Conservation (phyloP, 2,113 vertebrate species). For the Balaenoptera acutorostrata region DNA sequence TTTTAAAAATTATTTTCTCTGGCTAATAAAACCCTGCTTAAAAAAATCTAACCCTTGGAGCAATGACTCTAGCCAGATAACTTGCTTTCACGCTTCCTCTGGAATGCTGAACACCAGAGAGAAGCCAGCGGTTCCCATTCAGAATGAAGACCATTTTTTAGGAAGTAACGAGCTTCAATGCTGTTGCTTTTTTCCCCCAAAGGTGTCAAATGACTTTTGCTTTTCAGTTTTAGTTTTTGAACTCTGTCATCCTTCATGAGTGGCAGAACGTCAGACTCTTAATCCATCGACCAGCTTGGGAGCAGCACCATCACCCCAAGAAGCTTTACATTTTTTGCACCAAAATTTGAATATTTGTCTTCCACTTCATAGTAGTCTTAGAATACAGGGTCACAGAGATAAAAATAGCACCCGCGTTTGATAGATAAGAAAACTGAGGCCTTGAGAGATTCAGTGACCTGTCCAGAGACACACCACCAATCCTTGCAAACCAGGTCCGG, state of each 20-base stretch:
- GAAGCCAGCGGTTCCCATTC: neutral
- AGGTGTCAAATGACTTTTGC: neutral
- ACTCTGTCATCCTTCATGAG: neutral
- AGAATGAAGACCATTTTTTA: neutral
- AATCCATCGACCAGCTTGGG: neutral
- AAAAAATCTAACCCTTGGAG: neutral
- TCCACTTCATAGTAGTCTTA: neutral
- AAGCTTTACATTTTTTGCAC: neutral
- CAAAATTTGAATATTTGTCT: neutral
- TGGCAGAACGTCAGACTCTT: neutral
- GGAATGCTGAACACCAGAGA: neutral
- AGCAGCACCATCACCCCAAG: neutral
- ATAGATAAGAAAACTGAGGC: neutral
- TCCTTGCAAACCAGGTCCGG: neutral
- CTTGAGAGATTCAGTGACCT: neutral
- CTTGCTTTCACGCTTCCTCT: neutral
- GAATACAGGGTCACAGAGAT: neutral
- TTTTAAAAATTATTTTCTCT: neutral
- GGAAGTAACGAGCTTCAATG: neutral
- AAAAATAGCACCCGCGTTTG: neutral
- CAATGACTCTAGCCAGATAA: neutral
- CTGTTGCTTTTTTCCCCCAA: neutral
- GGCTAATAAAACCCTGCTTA: neutral
- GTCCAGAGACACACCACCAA: neutral
- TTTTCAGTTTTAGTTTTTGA: slow-evolving; percentile 6